Conservation (phyloP, 1,140 invertebrate species). For the Octopus sinensis region DNA sequence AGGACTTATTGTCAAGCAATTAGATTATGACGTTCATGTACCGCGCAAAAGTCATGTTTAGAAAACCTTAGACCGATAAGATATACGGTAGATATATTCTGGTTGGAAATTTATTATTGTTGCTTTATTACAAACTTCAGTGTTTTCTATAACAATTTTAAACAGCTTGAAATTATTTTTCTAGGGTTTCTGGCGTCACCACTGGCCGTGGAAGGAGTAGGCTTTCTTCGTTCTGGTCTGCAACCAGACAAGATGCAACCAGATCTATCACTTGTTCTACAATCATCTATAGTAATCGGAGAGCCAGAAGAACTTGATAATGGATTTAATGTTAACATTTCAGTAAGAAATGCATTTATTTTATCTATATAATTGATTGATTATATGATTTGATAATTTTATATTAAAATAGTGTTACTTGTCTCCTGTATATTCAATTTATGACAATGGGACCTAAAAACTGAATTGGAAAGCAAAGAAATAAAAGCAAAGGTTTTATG, state of each 20-base stretch:
- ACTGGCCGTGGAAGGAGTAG: neutral
- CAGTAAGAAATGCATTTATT: neutral
- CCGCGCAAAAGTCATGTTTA: too few species aligned
- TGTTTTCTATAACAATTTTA: too few species aligned
- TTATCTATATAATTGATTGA: too few species aligned
- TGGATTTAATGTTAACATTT: conserved; percentile 5
- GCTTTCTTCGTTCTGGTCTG: conserved; percentile 1
- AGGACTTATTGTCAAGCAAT: too few species aligned
- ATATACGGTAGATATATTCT: conserved; percentile 14
- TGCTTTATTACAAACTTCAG: too few species aligned
- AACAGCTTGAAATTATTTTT: neutral
- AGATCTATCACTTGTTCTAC: neutral
- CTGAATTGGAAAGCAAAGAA: too few species aligned
- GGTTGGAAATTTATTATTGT: conserved; percentile 6
- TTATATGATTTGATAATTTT: too few species aligned
- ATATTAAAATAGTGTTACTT: too few species aligned
- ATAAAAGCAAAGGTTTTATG: too few species aligned
- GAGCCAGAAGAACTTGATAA: neutral
- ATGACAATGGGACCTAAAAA: too few species aligned
- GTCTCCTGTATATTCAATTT: too few species aligned
- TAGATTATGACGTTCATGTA: too few species aligned
- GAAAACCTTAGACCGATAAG: neutral
- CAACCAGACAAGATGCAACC: neutral
- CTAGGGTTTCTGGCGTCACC: neutral
- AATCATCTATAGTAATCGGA: neutral